phyloP scores from a whole-genome alignment of 2,888 invertebrate genomes.

The Mesorhabditis belari region DNA sequence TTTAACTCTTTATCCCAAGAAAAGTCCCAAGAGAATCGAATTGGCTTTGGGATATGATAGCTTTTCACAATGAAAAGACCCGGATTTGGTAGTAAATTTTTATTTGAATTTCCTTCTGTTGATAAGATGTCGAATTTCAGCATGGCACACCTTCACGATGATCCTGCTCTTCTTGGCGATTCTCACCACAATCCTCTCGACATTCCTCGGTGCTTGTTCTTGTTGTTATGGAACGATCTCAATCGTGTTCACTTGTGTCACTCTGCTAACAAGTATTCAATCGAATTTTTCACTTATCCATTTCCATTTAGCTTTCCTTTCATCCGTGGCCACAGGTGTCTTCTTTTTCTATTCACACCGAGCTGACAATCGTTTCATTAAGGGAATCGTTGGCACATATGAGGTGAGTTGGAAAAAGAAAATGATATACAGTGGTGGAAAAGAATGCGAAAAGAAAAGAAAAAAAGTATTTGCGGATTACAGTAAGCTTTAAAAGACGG shows the following conservation, averaged over 20 bases:
- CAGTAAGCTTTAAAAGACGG: too few relatives aligned
- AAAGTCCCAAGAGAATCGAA: too few relatives aligned
- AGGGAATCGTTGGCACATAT: constrained; percentile 52
- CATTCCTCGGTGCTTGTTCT: constrained; percentile 42
- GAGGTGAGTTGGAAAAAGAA: constrained; percentile 25
- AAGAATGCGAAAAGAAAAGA: background rate
- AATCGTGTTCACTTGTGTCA: constrained; percentile 44
- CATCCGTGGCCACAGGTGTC: constrained; percentile 47
- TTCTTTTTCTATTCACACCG: constrained; percentile 52
- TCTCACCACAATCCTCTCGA: constrained; percentile 39
- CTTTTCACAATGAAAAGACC: too few relatives aligned
- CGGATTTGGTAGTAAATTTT: too few relatives aligned
- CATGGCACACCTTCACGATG: constrained; percentile 50
- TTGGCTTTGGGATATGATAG: too few relatives aligned
- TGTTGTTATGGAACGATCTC: constrained; percentile 47
- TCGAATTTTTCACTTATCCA: background rate
- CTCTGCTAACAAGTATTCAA: constrained; percentile 42
- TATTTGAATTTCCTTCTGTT: too few relatives aligned
- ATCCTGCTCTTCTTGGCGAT: constrained; percentile 45
- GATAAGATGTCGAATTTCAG: too few relatives aligned
- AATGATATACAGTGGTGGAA: background rate
- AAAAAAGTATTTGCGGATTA: background rate
- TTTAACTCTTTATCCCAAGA: too few relatives aligned
- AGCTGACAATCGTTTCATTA: constrained; percentile 51
- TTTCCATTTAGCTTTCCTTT: constrained; percentile 36